Evolutionary conservation across 2,888 invertebrate genomes (phyloP), one percentile per base, ranked within the genome.

Genomic region (Empis stercorea): DNA sequence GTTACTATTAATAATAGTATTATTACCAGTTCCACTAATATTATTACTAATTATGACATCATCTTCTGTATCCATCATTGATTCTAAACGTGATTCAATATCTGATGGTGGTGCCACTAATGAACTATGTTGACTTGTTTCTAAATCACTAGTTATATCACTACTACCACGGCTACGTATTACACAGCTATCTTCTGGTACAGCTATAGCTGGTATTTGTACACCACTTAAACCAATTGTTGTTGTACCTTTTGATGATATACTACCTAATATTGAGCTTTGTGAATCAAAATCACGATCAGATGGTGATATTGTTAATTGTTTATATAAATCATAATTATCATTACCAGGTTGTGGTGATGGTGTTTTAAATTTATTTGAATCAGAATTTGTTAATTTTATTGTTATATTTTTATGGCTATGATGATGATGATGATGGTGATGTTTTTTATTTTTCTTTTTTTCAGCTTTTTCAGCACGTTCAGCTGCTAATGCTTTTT

Each of bases 341-440:
- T 73, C 73, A 45, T 71, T 67, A 14, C 71, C 73, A 47, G 73
- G 72, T 45, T 70, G 61, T 37, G 78, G 78, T 15, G 78, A 78
- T 44, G 68, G 65, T 17, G 64, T 66, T 52, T 68, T 67, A 45
- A 67, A 65, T 50, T 66, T 66, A 6, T 58, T 56, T 15, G 49
- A 14, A 49, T 51, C n/a, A 50, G 50, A 14, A 57, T 53, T 42
- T 60, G 63, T 14, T 23, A 40, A 14, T 27, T 40, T 40, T 23
- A 40, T 14, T 23, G 23, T 40, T 27, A 27, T n/a, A 40, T 23
- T 40, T 16, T 40, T 40, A 38, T 38, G 38, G 10, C 14, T n/a
- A 23, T 40, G 40, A 40, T 40, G 40, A 27, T 40, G 40, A 40
- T 40, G 40, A 40, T 40, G 50, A 50, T 66, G 64, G 49, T 65